Conservation (phyloP, 2,888 invertebrate species). For the Iphiclides podalirius region DNA sequence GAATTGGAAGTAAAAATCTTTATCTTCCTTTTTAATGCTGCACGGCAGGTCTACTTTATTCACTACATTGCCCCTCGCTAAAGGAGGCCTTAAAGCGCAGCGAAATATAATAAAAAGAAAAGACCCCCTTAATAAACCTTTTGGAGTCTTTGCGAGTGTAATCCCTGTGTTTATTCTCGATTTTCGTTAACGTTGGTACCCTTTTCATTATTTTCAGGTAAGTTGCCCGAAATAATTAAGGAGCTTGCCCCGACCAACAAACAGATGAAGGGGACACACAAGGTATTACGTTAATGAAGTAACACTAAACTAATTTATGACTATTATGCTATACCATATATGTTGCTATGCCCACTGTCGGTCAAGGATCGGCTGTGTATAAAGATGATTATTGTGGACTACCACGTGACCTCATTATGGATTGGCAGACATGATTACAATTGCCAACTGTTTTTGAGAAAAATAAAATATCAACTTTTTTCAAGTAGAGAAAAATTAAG, state of each 20-base stretch:
- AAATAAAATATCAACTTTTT: no score
- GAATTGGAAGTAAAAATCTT: conserved; percentile 35
- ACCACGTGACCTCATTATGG: no score
- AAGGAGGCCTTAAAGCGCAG: conserved; percentile 31
- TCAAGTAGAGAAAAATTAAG: no score
- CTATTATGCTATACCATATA: no score
- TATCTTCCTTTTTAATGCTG: conserved; percentile 31
- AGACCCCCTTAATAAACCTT: conserved; percentile 32
- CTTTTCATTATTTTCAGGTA: conserved; percentile 34
- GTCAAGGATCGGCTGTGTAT: no score
- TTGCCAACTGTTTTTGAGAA: no score
- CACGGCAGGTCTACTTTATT: conserved; percentile 16
- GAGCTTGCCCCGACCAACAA: conserved; percentile 11
- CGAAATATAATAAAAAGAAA: conserved; percentile 32
- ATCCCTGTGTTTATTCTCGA: conserved; percentile 28
- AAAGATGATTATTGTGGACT: no score
- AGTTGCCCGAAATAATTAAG: conserved; percentile 26
- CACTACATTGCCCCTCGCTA: conserved; percentile 7
- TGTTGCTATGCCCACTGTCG: no score
- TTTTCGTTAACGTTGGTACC: conserved; percentile 27
- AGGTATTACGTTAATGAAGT: conserved; percentile 13
- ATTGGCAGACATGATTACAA: no score
- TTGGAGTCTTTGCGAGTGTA: conserved; percentile 26
- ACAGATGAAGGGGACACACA: not conserved
- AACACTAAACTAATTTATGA: no score